Percentiles rank a stretch among this genome's conserved stretches.
Conservation (phyloP, 2,797 vertebrate species). For the Halcyon smyrnensis region DNA sequence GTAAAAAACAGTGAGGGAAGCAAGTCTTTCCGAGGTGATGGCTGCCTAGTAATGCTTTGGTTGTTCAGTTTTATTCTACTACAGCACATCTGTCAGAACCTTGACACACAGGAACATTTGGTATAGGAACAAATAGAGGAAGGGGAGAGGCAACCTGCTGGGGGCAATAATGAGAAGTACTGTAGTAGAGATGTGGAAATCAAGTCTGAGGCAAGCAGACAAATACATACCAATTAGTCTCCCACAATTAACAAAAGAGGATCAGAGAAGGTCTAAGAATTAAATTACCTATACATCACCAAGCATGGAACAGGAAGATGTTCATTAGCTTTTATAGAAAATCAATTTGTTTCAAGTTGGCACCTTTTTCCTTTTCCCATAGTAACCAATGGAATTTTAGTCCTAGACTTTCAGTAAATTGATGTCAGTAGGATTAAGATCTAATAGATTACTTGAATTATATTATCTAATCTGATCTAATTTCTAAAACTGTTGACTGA, state of each 20-base stretch:
- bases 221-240: constrained; percentile 42
- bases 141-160: constrained; percentile 47
- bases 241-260: constrained; percentile 23
- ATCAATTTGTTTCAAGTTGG: neutral
- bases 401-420: neutral
- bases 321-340: neutral
- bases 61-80: neutral
- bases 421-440: neutral
- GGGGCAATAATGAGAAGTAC: constrained; percentile 56
- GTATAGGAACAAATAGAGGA: constrained; percentile 45
- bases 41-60: neutral
- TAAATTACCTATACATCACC: constrained; percentile 32
- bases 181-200: constrained; percentile 39
- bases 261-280: constrained; percentile 23
- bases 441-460: neutral
- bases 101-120: constrained; percentile 11
- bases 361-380: constrained; percentile 18
- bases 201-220: constrained; percentile 35
- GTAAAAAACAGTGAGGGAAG: neutral
- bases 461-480: neutral
- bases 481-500: neutral
- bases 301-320: constrained; percentile 11
- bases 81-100: neutral
- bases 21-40: neutral
- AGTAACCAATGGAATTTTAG: constrained; percentile 18